phyloP scores from a whole-genome alignment of 2,797 vertebrate genomes.

The Tenualosa thibaudeaui region DNA sequence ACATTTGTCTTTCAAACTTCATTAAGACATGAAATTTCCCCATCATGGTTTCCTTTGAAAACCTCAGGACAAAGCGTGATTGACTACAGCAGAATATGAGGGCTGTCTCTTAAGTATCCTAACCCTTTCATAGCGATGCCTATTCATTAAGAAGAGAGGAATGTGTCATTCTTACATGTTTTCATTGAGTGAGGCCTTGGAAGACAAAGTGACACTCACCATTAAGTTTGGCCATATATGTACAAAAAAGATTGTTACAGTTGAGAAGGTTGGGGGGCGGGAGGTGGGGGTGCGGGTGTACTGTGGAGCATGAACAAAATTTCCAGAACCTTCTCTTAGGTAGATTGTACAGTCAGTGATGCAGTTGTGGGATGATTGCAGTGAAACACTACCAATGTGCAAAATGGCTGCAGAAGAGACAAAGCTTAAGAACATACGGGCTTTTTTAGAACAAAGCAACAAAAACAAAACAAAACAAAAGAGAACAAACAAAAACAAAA shows the following conservation, averaged over 20 bases:
- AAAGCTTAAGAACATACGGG: slow-evolving; percentile 3
- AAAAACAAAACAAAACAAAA: background rate
- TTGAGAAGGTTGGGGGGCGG: background rate
- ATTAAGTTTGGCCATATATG: slow-evolving; percentile 27
- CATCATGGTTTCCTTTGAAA: background rate
- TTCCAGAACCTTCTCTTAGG: background rate
- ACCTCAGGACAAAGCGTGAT: background rate
- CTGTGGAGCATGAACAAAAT: background rate
- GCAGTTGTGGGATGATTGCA: background rate
- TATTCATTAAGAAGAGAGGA: background rate
- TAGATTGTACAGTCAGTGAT: slow-evolving; percentile 5
- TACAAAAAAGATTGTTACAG: background rate
- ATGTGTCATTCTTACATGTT: background rate
- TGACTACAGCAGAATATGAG: background rate
- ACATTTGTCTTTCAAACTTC: background rate
- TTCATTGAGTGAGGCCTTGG: background rate
- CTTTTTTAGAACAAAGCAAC: slow-evolving; percentile 2
- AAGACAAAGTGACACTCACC: slow-evolving; percentile 16
- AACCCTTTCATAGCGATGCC: background rate
- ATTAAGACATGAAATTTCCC: background rate
- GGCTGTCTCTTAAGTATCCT: background rate
- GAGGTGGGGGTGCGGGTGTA: background rate
- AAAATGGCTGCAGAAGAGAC: background rate
- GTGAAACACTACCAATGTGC: slow-evolving; percentile 5
- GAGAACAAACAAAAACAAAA: background rate